A percentile compares a stretch with the other conserved stretches of the same genome.
Conservation (phyloP, 2,888 invertebrate genomes). For the Gerris lacustris region DNA sequence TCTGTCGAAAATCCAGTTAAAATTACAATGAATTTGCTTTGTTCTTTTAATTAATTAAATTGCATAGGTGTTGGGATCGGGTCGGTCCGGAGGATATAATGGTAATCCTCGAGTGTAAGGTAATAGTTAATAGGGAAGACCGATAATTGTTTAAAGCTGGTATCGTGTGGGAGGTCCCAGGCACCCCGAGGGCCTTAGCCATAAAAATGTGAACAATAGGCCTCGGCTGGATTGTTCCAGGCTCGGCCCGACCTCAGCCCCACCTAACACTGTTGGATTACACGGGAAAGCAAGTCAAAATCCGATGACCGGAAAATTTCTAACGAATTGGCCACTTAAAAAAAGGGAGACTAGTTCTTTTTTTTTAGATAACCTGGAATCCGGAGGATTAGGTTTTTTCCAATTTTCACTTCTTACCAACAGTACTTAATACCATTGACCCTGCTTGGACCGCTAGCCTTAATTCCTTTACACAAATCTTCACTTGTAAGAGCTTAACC, state of each 20-base stretch:
- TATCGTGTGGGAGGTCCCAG: too few species aligned
- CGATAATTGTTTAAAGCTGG: too few species aligned
- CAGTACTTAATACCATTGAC: neutral
- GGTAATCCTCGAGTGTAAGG: too few species aligned
- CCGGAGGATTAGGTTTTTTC: neutral
- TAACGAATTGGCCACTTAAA: neutral
- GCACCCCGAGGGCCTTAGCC: too few species aligned
- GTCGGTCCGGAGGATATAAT: too few species aligned
- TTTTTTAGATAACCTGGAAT: neutral
- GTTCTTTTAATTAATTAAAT: too few species aligned
- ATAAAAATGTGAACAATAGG: too few species aligned
- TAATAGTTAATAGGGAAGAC: too few species aligned
- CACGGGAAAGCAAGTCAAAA: neutral
- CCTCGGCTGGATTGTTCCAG: too few species aligned
- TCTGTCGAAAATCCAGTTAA: too few species aligned
- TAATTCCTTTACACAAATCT: neutral
- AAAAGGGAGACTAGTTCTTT: neutral
- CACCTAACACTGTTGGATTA: neutral
- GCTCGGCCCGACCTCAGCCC: neutral
- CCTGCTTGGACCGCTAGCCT: neutral
- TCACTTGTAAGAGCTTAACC: neutral
- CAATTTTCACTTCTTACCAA: neutral
- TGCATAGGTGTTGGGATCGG: too few species aligned
- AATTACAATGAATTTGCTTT: too few species aligned
- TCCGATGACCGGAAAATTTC: constrained; percentile 5